A percentile compares a stretch with the other conserved stretches of the same genome.
Conservation (phyloP, 2,113 vertebrate species). For the Stegastes partitus region DNA sequence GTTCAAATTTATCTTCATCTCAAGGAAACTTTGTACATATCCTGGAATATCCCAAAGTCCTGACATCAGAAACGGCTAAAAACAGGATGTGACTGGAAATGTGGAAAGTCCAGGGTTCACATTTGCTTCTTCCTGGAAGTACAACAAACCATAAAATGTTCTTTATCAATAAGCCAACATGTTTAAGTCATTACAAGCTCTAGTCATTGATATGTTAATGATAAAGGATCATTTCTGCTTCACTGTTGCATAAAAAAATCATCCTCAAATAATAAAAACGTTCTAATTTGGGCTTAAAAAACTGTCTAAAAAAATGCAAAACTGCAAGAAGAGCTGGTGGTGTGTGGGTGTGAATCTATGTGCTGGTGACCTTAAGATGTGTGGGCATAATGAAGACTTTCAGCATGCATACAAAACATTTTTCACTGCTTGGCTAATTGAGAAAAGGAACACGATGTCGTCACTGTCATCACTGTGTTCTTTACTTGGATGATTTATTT, state of each 20-base stretch:
- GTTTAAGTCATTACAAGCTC: neutral
- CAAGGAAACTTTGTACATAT: neutral
- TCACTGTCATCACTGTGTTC: neutral
- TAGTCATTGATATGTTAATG: neutral
- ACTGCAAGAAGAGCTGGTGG: neutral
- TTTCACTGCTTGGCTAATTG: neutral
- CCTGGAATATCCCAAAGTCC: neutral
- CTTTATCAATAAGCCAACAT: neutral
- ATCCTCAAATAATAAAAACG: constrained; percentile 5
- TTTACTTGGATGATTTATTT: neutral
- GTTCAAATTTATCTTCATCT: fast-evolving
- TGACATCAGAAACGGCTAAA: neutral
- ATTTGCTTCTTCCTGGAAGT: neutral
- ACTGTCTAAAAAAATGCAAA: neutral
- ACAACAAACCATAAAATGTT: neutral
- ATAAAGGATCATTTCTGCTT: neutral
- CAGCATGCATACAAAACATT: constrained; percentile 10
- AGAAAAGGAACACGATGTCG: neutral
- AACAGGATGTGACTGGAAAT: constrained; percentile 39
- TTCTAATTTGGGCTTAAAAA: neutral
- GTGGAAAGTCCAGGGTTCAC: constrained; percentile 34
- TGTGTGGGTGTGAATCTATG: constrained; percentile 52
- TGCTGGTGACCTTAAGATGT: constrained; percentile 44
- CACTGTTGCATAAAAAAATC: neutral
- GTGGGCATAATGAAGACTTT: constrained; percentile 35